A percentile compares a stretch with the other conserved stretches of the same genome.
Evolutionary conservation across 1,140 invertebrate species (phyloP).

Genomic region (Pomacea maculata): DNA sequence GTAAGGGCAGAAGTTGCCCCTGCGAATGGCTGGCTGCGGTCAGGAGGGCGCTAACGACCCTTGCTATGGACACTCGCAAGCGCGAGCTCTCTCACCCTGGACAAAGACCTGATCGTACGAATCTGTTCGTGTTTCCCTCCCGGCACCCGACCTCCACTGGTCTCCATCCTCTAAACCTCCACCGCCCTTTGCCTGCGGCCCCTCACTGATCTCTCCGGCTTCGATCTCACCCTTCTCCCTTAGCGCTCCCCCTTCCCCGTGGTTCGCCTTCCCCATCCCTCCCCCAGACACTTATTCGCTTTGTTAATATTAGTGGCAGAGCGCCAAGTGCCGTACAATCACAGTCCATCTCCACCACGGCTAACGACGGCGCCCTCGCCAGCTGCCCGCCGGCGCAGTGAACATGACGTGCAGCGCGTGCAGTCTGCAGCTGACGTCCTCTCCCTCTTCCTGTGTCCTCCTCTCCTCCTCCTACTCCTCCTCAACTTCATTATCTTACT

Average conservation of each 20-base stretch:
- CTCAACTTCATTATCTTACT: not conserved
- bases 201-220: not conserved
- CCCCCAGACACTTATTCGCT: not conserved
- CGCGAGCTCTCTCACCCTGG: too few species aligned
- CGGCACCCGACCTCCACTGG: too few species aligned
- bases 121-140: too few species aligned
- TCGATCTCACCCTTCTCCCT: not conserved
- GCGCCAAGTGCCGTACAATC: not conserved
- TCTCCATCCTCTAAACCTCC: too few species aligned
- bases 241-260: not conserved
- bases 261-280: not conserved
- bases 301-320: too few species aligned
- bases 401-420: not conserved
- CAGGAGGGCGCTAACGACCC: too few species aligned
- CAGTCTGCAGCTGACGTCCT: not conserved
- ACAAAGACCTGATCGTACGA: too few species aligned
- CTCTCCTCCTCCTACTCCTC: constrained; percentile 1
- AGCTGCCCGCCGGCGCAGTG: not conserved
- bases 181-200: too few species aligned
- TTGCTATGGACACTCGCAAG: too few species aligned
- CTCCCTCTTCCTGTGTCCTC: not conserved
- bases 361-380: not conserved
- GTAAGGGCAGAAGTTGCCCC: too few species aligned
- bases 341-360: not conserved
- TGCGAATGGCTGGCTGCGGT: too few species aligned